These are phyloP conservation scores for Acholoe squamosa DNA, from an alignment of 2,888 invertebrate genomes.

Conservation along the genomic window DNA sequence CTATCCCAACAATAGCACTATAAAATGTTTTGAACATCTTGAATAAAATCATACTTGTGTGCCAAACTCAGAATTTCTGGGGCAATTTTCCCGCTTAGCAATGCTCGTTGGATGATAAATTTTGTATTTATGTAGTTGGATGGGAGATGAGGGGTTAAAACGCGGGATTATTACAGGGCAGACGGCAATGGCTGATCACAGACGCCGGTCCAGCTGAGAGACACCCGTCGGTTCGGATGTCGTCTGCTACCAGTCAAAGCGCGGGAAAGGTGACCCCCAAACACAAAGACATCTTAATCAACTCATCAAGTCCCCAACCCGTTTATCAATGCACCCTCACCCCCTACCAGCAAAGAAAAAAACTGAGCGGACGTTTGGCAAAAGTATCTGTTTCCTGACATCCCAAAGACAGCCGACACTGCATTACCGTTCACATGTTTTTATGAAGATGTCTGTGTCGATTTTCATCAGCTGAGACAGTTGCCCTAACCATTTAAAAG, in stretches of 20 bases:
- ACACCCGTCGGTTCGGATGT: background rate
- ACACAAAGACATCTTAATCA: slow-evolving; percentile 55
- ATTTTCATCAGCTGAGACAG: too few relatives aligned
- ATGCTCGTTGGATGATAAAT: too few relatives aligned
- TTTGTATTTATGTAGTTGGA: too few relatives aligned
- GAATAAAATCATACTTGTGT: too few relatives aligned
- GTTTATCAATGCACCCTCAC: background rate
- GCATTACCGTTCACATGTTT: too few relatives aligned
- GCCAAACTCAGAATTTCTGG: too few relatives aligned
- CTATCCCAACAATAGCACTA: too few relatives aligned
- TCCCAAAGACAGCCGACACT: too few relatives aligned
- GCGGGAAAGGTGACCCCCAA: slow-evolving; percentile 47
- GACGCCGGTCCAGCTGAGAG: slow-evolving; percentile 46
- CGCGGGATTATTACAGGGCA: slow-evolving; percentile 26
- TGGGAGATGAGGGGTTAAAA: background rate
- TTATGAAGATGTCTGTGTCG: too few relatives aligned
- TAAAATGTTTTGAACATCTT: too few relatives aligned
- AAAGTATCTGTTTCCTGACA: background rate
- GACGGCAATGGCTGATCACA: slow-evolving; percentile 43
- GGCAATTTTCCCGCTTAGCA: too few relatives aligned
- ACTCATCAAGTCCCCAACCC: slow-evolving; percentile 14
- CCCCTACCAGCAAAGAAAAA: background rate
- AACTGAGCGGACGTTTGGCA: background rate
- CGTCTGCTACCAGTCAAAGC: slow-evolving; percentile 43
- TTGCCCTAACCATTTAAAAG: too few relatives aligned